Percentiles rank a stretch among this genome's conserved stretches.
Conservation (phyloP, 1,140 invertebrate genomes). For the Oryzaephilus surinamensis region DNA sequence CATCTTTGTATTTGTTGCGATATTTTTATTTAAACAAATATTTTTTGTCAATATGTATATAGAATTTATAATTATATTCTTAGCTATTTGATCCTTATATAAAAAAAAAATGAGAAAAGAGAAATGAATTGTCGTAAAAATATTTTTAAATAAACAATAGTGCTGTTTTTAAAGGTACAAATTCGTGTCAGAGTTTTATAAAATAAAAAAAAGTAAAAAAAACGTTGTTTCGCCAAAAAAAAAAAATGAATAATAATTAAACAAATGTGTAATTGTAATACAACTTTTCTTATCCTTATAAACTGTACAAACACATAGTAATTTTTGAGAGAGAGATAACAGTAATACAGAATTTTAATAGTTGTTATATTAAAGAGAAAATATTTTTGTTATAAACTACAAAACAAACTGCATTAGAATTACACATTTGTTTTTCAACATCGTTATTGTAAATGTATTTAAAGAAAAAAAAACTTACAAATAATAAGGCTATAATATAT, state of each 20-base stretch:
- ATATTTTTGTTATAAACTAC: conserved; percentile 2
- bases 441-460: not conserved
- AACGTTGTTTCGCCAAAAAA: conserved; percentile 25
- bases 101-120: conserved; percentile 10
- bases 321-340: conserved; percentile 4
- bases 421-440: not conserved
- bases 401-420: not conserved
- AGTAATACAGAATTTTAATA: conserved; percentile 6
- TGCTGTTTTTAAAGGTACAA: conserved; percentile 34
- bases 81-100: conserved; percentile 10
- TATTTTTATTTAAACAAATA: conserved; percentile 8
- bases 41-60: conserved; percentile 29
- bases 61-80: conserved; percentile 25
- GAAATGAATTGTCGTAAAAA: conserved; percentile 20
- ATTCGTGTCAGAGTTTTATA: conserved; percentile 35
- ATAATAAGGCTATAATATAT: conserved; percentile 2
- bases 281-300: not conserved
- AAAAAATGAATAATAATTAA: conserved; percentile 6
- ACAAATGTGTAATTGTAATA: not conserved
- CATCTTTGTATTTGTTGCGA: conserved; percentile 2
- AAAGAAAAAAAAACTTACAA: conserved; percentile 6
- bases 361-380: not conserved
- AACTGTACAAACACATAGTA: conserved; percentile 5
- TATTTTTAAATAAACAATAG: conserved; percentile 31
- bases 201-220: not conserved